A percentile compares a stretch with the other conserved stretches of the same genome.
phyloP scores from a whole-genome alignment of 2,113 vertebrate species.

The Pao palembangensis region DNA sequence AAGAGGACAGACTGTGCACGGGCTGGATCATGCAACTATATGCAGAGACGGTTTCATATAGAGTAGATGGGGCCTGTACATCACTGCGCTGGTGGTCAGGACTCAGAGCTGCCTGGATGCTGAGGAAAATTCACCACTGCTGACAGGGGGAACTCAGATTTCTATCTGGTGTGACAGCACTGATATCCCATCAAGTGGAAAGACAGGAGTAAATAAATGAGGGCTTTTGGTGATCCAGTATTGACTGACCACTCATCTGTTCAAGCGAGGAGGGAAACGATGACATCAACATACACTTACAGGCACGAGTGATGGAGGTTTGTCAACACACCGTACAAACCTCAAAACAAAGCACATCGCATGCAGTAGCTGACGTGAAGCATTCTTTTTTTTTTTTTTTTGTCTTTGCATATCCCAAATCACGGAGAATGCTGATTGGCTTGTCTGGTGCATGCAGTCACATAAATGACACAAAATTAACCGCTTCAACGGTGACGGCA shows the following conservation, averaged over 20 bases:
- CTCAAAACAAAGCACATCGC: conserved; percentile 15
- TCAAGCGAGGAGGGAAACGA: background rate
- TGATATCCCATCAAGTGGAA: background rate
- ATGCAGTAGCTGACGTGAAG: conserved; percentile 33
- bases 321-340: conserved; percentile 10
- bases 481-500: conserved; percentile 36
- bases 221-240: too few species aligned
- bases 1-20: conserved; percentile 25
- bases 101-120: background rate
- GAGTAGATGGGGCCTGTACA: background rate
- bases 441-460: conserved; percentile 79
- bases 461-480: conserved; percentile 61
- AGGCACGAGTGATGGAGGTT: conserved; percentile 15
- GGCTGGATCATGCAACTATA: conserved; percentile 25
- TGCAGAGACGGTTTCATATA: conserved; percentile 1
- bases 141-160: background rate
- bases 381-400: conserved; percentile 9
- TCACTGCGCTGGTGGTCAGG: background rate
- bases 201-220: too few species aligned
- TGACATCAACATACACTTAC: conserved; percentile 27
- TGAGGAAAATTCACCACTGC: background rate
- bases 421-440: conserved; percentile 70
- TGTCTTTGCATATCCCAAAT: background rate
- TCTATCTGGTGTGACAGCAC: background rate
- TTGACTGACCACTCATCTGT: background rate